These are phyloP conservation scores for Stegodyphus mimosarum DNA, from an alignment of 1,140 invertebrate species.

Conservation along the genomic window DNA sequence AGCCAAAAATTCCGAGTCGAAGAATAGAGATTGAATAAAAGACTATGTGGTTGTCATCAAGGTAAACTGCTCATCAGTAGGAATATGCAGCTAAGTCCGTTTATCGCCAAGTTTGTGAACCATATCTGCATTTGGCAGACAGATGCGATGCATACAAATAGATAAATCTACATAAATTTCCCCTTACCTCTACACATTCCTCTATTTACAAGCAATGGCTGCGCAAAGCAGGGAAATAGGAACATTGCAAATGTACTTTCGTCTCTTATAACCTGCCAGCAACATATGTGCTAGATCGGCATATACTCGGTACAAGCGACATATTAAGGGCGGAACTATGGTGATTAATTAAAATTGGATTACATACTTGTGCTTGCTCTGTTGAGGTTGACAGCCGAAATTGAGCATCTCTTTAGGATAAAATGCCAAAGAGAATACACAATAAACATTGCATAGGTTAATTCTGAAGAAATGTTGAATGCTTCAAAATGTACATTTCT, in stretches of 20 bases:
- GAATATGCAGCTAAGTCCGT: constrained; percentile 5
- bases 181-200: constrained; percentile 43
- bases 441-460: constrained; percentile 13
- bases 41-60: neutral
- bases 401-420: constrained; percentile 26
- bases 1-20: neutral
- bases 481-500: too few species aligned
- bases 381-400: constrained; percentile 20
- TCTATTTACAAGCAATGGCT: constrained; percentile 56
- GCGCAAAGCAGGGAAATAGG: constrained; percentile 30
- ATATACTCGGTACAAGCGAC: constrained; percentile 24
- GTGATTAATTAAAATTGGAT: constrained; percentile 60
- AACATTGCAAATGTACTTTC: constrained; percentile 43
- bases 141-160: constrained; percentile 55
- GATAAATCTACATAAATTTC: constrained; percentile 61
- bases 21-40: neutral
- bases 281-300: constrained; percentile 49
- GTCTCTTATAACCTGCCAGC: constrained; percentile 50
- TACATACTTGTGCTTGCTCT: constrained; percentile 31
- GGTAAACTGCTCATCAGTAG: neutral
- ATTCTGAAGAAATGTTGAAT: too few species aligned
- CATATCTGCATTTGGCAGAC: constrained; percentile 42
- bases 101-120: constrained; percentile 27
- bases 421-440: neutral
- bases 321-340: constrained; percentile 57